phyloP scores from a whole-genome alignment of 2,797 vertebrate species.

The Argentina silus region DNA sequence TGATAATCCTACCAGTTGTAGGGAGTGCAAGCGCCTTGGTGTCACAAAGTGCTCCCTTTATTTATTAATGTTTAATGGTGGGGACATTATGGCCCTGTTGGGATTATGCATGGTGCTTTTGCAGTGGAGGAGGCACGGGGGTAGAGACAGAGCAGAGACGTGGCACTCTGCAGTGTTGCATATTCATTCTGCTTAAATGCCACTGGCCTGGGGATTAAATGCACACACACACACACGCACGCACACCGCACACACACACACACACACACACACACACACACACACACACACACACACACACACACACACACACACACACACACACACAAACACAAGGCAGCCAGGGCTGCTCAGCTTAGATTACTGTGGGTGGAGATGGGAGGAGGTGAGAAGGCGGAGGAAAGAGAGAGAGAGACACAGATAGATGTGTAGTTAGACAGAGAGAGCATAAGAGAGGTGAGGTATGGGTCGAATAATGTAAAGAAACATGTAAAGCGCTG shows the following conservation, averaged over 20 bases:
- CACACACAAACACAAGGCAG: conserved; percentile 26
- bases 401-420: conserved; percentile 8
- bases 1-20: too few species aligned
- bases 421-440: too few species aligned
- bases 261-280: conserved; percentile 22
- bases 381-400: background rate
- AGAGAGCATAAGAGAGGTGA: conserved; percentile 16
- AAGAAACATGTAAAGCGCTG: background rate
- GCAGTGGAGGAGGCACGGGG: too few species aligned
- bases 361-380: too few species aligned
- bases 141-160: too few species aligned
- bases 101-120: too few species aligned
- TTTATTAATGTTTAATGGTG: too few species aligned
- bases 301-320: conserved; percentile 18
- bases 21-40: too few species aligned
- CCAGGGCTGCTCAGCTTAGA: background rate
- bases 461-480: conserved; percentile 17
- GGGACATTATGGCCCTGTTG: too few species aligned
- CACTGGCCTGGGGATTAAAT: background rate
- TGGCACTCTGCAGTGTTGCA: too few species aligned
- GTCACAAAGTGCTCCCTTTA: too few species aligned
- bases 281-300: conserved; percentile 19
- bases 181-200: background rate
- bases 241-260: conserved; percentile 12
- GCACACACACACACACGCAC: conserved; percentile 29